phyloP scores from a whole-genome alignment of 2,888 invertebrate species.

The Drosophila parthenogenetica region DNA sequence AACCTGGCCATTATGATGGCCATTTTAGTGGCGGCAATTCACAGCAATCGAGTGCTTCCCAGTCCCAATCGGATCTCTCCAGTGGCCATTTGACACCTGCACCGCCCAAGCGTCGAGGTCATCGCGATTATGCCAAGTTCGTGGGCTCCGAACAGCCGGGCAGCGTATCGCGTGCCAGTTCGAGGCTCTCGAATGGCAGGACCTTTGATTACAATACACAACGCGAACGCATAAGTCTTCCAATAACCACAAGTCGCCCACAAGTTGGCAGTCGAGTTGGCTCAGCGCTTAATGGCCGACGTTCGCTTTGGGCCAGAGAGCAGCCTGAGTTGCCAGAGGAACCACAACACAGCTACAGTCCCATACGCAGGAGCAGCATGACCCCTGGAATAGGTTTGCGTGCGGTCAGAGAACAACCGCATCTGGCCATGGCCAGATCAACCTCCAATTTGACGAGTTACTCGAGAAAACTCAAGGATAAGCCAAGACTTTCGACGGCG shows the following conservation, averaged over 20 bases:
- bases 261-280: conserved; percentile 27
- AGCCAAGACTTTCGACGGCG: not conserved
- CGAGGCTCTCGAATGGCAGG: conserved; percentile 64
- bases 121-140: conserved; percentile 74
- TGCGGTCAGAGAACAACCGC: not conserved
- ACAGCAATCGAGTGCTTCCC: conserved; percentile 61
- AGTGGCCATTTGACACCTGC: conserved; percentile 70
- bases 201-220: conserved; percentile 77
- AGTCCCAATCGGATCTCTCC: conserved; percentile 69
- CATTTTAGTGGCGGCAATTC: conserved; percentile 70
- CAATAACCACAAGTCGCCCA: conserved; percentile 25
- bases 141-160: conserved; percentile 64
- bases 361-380: conserved; percentile 41
- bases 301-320: conserved; percentile 55
- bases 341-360: conserved; percentile 29
- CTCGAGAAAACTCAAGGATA: not conserved
- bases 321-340: conserved; percentile 54
- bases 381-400: conserved; percentile 16
- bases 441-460: conserved; percentile 32
- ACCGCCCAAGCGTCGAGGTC: conserved; percentile 44
- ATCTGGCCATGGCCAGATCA: conserved; percentile 27
- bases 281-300: conserved; percentile 25
- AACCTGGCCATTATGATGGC: conserved; percentile 66
- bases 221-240: conserved; percentile 69
- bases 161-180: conserved; percentile 68